Base-by-base conservation (phyloP, 1,140 invertebrate genomes). In the Papilio helenus region DNA sequence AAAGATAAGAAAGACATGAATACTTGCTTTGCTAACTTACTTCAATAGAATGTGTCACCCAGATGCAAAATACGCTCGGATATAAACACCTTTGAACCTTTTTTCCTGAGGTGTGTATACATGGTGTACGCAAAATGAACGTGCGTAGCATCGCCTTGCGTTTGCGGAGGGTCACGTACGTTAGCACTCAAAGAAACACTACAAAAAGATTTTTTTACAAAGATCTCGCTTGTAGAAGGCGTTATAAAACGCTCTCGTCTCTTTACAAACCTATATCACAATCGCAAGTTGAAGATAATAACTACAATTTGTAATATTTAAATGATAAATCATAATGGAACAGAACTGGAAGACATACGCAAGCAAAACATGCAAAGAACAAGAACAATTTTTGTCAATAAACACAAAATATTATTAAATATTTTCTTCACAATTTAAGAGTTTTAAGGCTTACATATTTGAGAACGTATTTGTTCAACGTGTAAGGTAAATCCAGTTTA, bases 401-500 rank as follows among this genome's bases (percentile, higher is more conserved):
- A 46, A 39, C 7, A 39, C 34, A 39, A 14, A 4, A 10, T 3
- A 46, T 46, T 46, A 46, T 16, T 16, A 9, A 58, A 10, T 3
- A 55, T 4, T 68, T 68, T 29, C 61, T 29, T 34, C 16, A 68
- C 4, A 68, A 29, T 16, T 29, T 29, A 29, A 16, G 3, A 14
- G 23, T 20, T 74, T 29, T 16, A 49, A 74, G 14, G 72, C 72
- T 49, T 8, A 44, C n/a, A 49, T 73, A 42, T 44, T 44, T 16
- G 42, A 74, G 72, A 74, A 68, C 49, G 46, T 73, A 39, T 46
- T 46, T 74, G 39, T 74, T 46, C 39, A 74, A 49, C 20, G 72
- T 74, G 72, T 44, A 44, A 49, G 44, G 72, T 20, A 74, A 74
- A 74, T 49, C 72, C 23, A 74, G 72, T 74, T 74, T 74, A 74